phyloP scores from a whole-genome alignment of 2,888 invertebrate species.

The Apamea monoglypha region DNA sequence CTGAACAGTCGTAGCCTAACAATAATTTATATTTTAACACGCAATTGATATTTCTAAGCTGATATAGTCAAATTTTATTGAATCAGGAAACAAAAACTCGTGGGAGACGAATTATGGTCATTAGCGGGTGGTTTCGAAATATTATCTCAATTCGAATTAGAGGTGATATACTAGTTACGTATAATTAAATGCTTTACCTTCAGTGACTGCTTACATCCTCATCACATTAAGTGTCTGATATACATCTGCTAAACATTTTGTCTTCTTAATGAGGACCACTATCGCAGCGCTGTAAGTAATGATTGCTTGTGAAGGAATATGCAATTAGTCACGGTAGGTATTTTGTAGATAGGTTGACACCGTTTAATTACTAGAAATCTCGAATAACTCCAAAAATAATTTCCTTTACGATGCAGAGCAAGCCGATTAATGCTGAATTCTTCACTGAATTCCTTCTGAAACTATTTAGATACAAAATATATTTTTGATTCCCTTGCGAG shows the following conservation, averaged over 20 bases:
- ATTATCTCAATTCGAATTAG: constrained; percentile 67
- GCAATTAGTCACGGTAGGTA: neutral
- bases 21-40: constrained; percentile 68
- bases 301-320: neutral
- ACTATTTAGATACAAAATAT: no score
- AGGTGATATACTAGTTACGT: constrained; percentile 59
- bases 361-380: no score
- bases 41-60: constrained; percentile 70
- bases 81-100: constrained; percentile 81
- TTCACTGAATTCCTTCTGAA: no score
- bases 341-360: neutral
- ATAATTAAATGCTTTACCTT: constrained; percentile 37
- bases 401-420: neutral
- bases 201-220: constrained; percentile 34
- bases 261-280: neutral
- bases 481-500: no score
- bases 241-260: constrained; percentile 12
- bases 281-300: neutral
- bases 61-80: constrained; percentile 73
- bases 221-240: constrained; percentile 14
- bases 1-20: constrained; percentile 55
- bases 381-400: neutral
- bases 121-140: constrained; percentile 68
- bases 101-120: constrained; percentile 73
- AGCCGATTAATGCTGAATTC: no score